A percentile compares a stretch with the other conserved stretches of the same genome.
phyloP scores from a whole-genome alignment of 2,888 invertebrate genomes.

The Habroteleia sp. region DNA sequence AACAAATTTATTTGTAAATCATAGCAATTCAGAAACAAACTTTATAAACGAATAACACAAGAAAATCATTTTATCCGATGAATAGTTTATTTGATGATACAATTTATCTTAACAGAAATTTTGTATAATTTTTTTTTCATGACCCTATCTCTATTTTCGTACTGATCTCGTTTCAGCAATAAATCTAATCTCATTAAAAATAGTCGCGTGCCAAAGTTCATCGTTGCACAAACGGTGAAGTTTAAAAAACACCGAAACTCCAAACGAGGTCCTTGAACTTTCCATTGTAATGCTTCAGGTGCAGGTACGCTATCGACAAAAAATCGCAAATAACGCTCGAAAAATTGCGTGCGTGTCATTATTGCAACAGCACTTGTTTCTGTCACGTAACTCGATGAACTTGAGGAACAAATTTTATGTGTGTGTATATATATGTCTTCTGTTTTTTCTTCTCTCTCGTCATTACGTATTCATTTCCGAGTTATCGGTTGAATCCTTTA shows the following conservation, averaged over 20 bases:
- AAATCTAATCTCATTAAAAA: slow-evolving; percentile 17
- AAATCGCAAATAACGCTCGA: slow-evolving; percentile 2
- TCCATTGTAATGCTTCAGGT: not conserved
- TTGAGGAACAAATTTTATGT: slow-evolving; percentile 17
- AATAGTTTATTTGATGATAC: no score
- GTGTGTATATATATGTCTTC: no score
- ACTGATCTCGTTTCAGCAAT: not conserved
- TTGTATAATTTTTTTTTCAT: no score
- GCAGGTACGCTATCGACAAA: not conserved
- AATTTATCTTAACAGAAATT: no score
- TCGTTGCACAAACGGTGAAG: not conserved
- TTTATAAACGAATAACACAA: no score
- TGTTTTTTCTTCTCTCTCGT: not conserved
- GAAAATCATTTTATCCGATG: no score
- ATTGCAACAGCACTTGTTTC: slow-evolving; percentile 3
- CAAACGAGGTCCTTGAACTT: slow-evolving; percentile 19
- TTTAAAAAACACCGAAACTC: slow-evolving; percentile 2
- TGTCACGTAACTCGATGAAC: slow-evolving; percentile 17
- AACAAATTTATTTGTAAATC: no score
- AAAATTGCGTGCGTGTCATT: slow-evolving; percentile 10
- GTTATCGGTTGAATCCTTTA: slow-evolving; percentile 9
- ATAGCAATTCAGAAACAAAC: no score
- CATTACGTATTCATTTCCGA: slow-evolving; percentile 14
- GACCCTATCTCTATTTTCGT: no score
- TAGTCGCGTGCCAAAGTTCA: slow-evolving; percentile 13